phyloP scores from a whole-genome alignment of 23 tunicate species.

The Corella eumyota region DNA sequence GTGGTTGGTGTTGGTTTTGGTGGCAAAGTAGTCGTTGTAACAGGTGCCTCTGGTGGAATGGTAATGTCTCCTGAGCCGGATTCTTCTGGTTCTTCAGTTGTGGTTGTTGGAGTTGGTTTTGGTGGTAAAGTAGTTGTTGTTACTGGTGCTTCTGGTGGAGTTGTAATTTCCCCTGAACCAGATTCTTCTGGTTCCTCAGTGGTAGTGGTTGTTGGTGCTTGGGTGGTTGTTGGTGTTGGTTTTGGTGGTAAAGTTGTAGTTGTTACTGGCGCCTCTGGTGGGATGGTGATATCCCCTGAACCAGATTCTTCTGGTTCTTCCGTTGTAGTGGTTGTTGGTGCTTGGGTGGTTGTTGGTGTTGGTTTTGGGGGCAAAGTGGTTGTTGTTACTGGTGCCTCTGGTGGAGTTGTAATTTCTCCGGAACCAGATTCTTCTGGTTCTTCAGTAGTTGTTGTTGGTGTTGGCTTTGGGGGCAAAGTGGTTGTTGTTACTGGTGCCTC shows the following conservation, averaged over 20 bases:
- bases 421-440: conserved; percentile 41
- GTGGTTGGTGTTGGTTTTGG: conserved; percentile 14
- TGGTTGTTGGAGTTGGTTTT: conserved; percentile 20
- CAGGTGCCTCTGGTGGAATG: conserved; percentile 39
- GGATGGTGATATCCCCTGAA: conserved; percentile 28
- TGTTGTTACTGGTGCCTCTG: conserved; percentile 21
- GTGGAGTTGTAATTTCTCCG: conserved; percentile 19
- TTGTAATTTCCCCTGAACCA: conserved; percentile 24
- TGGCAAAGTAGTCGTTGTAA: conserved; percentile 15
- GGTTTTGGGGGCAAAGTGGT: conserved; percentile 21
- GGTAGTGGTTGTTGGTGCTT: too few relatives aligned
- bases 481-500: conserved; percentile 22
- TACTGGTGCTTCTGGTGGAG: conserved; percentile 26
- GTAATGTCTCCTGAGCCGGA: conserved; percentile 50
- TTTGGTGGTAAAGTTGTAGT: conserved; percentile 23
- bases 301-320: conserved; percentile 54
- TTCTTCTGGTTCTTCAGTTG: conserved; percentile 41
- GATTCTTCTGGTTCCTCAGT: conserved; percentile 40
- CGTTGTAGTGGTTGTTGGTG: conserved; percentile 36
- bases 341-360: conserved; percentile 17
- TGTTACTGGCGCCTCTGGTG: conserved; percentile 33
- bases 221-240: conserved; percentile 24
- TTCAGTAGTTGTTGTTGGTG: conserved; percentile 13
- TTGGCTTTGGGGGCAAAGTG: conserved; percentile 6
- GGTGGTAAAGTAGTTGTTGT: conserved; percentile 20